These are phyloP conservation scores for Drosophila quadrilineata DNA, from an alignment of 1,140 invertebrate species.

Conservation along the genomic window DNA sequence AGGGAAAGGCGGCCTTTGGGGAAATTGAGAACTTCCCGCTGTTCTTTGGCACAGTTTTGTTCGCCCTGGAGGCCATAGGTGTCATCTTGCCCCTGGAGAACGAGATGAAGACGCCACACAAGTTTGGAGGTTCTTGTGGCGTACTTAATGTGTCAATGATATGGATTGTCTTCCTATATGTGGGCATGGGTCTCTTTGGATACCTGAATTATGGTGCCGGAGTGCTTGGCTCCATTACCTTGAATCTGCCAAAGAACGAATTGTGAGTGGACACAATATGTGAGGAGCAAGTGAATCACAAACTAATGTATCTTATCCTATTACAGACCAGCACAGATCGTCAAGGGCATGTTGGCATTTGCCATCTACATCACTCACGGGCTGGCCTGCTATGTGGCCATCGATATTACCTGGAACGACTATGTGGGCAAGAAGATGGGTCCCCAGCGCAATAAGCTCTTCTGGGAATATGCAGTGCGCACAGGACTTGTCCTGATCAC, in stretches of 20 bases:
- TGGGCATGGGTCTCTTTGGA: conserved; percentile 88
- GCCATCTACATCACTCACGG: conserved; percentile 91
- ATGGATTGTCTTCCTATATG: conserved; percentile 86
- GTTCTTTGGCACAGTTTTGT: conserved; percentile 89
- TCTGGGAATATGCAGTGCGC: conserved; percentile 87
- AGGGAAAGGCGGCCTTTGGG: conserved; percentile 82
- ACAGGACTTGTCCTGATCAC: conserved; percentile 87
- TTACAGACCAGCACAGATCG: conserved; percentile 85
- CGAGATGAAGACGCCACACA: conserved; percentile 88
- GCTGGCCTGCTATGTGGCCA: conserved; percentile 92
- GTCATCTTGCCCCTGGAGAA: conserved; percentile 91
- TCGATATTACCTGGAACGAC: conserved; percentile 92
- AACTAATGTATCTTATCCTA: neutral
- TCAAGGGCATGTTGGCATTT: conserved; percentile 88
- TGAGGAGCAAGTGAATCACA: conserved; percentile 36
- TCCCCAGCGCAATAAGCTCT: conserved; percentile 78
- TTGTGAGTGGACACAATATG: conserved; percentile 81
- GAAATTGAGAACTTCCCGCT: conserved; percentile 83
- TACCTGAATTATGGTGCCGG: conserved; percentile 87
- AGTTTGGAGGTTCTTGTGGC: conserved; percentile 86
- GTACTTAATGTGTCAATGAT: conserved; percentile 89
- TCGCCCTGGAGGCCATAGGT: conserved; percentile 90
- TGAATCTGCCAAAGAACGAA: conserved; percentile 84
- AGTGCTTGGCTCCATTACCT: conserved; percentile 85
- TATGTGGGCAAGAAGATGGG: conserved; percentile 82